Percentiles rank a stretch among this genome's conserved stretches.
Conservation (phyloP, 2,113 vertebrate genomes). For the Polyodon spathula region DNA sequence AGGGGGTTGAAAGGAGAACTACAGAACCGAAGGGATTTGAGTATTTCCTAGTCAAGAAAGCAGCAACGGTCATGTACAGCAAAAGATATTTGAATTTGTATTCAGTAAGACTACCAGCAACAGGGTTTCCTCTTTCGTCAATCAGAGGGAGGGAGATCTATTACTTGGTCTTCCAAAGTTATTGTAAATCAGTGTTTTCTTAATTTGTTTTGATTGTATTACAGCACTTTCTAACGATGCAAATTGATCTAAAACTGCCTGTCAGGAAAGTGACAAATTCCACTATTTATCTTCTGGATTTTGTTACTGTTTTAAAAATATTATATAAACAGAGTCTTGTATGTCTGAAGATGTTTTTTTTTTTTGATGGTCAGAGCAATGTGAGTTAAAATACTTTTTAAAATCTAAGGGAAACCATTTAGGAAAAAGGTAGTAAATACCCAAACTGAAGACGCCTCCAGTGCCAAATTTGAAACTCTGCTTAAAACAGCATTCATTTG, state of each 20-base stretch:
- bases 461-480: constrained; percentile 25
- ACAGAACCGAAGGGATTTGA: no score
- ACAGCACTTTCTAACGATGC: constrained; percentile 4
- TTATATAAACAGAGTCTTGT: background rate
- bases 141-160: background rate
- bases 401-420: constrained; percentile 4
- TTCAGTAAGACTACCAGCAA: no score
- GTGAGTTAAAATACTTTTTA: no score
- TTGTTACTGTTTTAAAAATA: no score
- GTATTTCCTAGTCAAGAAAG: no score
- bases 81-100: no score
- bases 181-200: constrained; percentile 4
- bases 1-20: no score
- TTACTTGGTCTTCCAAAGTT: background rate
- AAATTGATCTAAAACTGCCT: constrained; percentile 2
- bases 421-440: constrained; percentile 12
- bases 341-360: background rate
- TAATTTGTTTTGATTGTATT: background rate
- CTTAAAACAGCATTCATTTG: background rate
- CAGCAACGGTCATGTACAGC: no score
- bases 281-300: constrained; percentile 16
- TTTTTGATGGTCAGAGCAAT: no score
- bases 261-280: background rate
- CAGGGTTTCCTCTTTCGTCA: no score
- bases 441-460: constrained; percentile 6